These are phyloP conservation scores for Fopius arisanus DNA, from an alignment of 1,140 invertebrate species.

Conservation along the genomic window DNA sequence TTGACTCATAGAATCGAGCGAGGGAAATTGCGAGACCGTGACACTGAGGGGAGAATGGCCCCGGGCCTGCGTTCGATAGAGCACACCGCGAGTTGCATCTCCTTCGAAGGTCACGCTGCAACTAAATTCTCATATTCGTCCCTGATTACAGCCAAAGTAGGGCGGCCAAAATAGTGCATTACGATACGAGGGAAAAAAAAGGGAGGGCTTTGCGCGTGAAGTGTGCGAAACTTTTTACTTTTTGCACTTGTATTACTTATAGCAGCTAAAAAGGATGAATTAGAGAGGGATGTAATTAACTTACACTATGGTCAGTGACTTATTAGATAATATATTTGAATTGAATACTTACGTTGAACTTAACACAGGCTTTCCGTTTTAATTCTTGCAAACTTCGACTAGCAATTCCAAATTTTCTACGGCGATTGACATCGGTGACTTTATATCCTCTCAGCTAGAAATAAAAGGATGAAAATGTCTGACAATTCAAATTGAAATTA, in stretches of 20 bases:
- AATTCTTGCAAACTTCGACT: slow-evolving; percentile 71
- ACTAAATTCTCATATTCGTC: slow-evolving; percentile 34
- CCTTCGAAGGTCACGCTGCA: slow-evolving; percentile 43
- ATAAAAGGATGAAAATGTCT: slow-evolving; percentile 31
- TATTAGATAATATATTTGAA: background rate
- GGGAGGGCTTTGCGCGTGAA: too few relatives aligned
- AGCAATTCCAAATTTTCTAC: slow-evolving; percentile 74
- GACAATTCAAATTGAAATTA: background rate
- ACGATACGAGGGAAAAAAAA: too few relatives aligned
- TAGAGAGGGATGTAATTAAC: too few relatives aligned
- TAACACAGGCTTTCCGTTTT: slow-evolving; percentile 70
- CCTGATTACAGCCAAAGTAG: slow-evolving; percentile 14
- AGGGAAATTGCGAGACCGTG: slow-evolving; percentile 38
- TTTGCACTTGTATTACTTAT: too few relatives aligned
- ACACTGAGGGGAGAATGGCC: slow-evolving; percentile 41
- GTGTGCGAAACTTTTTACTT: too few relatives aligned
- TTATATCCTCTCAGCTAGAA: slow-evolving; percentile 73
- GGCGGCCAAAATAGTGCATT: background rate
- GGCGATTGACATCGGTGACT: slow-evolving; percentile 72
- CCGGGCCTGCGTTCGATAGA: slow-evolving; percentile 53
- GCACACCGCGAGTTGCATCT: slow-evolving; percentile 38
- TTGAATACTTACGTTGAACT: slow-evolving; percentile 70
- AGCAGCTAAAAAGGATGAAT: too few relatives aligned
- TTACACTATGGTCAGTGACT: too few relatives aligned
- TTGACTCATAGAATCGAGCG: slow-evolving; percentile 30